phyloP scores from a whole-genome alignment of 2,888 invertebrate genomes.

The Torymus tubicola region DNA sequence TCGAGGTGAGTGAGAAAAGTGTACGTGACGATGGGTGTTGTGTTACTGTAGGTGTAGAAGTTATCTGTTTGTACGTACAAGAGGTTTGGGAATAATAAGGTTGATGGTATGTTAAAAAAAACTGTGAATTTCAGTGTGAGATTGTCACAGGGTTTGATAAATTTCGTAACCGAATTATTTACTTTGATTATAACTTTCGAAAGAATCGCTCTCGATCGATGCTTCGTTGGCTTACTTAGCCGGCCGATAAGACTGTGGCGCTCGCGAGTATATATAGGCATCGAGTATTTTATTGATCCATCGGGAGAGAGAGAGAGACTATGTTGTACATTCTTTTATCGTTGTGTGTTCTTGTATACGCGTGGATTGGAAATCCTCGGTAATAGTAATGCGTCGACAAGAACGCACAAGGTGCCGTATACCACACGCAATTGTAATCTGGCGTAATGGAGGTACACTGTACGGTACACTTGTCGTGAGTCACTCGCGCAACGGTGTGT shows the following conservation, averaged over 20 bases:
- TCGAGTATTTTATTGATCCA: conserved; percentile 31
- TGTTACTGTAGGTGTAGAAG: no score
- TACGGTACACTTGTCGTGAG: neutral
- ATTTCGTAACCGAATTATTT: no score
- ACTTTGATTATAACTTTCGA: neutral
- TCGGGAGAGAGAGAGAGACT: no score
- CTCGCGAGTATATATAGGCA: conserved; percentile 8
- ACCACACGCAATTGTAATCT: conserved; percentile 35
- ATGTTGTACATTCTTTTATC: conserved; percentile 23
- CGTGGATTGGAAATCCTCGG: conserved; percentile 5
- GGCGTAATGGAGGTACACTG: conserved; percentile 17
- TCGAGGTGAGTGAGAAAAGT: no score
- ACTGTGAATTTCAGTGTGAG: no score
- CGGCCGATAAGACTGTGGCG: no score
- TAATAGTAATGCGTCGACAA: neutral
- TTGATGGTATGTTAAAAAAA: no score
- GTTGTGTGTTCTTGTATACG: neutral
- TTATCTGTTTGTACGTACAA: no score
- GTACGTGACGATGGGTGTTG: no score
- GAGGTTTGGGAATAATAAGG: no score
- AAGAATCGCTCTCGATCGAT: neutral
- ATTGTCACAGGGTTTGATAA: no score
- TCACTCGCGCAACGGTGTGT: neutral
- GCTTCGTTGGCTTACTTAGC: neutral
- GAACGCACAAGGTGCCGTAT: conserved; percentile 15